Conservation (phyloP, 2,797 vertebrate species). For the Decapterus maruadsi region DNA sequence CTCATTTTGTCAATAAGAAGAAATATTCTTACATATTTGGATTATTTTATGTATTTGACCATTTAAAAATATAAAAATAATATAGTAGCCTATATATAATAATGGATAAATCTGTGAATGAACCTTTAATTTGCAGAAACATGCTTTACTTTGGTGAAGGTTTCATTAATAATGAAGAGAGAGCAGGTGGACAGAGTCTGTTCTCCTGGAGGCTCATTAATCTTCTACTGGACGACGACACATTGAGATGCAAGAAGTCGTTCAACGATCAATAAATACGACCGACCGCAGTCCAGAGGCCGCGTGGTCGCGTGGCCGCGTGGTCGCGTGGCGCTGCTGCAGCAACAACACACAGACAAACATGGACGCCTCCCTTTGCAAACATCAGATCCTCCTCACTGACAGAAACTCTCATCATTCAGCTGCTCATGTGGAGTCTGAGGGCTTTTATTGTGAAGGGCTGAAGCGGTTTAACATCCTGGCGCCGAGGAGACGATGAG, state of each 20-base stretch:
- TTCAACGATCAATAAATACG: slow-evolving; percentile 73
- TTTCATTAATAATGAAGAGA: slow-evolving; percentile 66
- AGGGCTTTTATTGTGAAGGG: not conserved
- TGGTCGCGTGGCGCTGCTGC: slow-evolving; percentile 48
- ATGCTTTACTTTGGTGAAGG: slow-evolving; percentile 32
- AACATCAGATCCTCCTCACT: slow-evolving; percentile 27
- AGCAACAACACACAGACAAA: slow-evolving; percentile 43
- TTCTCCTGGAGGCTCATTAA: slow-evolving; percentile 65
- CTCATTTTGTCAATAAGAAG: not conserved
- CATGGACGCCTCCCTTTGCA: slow-evolving; percentile 41
- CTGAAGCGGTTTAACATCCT: not conserved
- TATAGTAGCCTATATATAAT: not conserved
- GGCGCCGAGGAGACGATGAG: not conserved
- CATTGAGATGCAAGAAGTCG: slow-evolving; percentile 70
- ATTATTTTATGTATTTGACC: not conserved
- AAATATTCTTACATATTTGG: not conserved
- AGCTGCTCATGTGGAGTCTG: slow-evolving; percentile 4
- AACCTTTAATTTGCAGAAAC: too few species aligned
- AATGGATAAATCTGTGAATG: not conserved
- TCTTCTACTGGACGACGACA: slow-evolving; percentile 61
- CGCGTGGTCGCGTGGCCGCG: too few species aligned
- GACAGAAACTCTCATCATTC: slow-evolving; percentile 31
- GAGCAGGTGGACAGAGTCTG: slow-evolving; percentile 27
- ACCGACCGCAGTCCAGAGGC: too few species aligned
- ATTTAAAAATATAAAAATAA: not conserved